Conservation (phyloP, 2,888 invertebrate genomes). For the Diplolepis rosae region DNA sequence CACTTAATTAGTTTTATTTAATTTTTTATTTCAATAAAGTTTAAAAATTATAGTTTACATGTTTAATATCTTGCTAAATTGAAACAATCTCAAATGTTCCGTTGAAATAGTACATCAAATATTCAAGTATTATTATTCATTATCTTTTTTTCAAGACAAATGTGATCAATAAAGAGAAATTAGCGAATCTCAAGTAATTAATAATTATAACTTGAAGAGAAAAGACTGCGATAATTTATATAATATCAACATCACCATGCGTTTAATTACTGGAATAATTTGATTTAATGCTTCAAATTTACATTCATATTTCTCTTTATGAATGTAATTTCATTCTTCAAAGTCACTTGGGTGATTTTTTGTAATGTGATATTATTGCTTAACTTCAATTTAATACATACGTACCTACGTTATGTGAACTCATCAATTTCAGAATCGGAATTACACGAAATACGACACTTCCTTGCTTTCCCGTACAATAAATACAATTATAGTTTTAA, state of each 20-base stretch:
- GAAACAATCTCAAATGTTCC: neutral
- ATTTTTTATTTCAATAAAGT: neutral
- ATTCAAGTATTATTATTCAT: too few relatives aligned
- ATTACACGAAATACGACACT: slow-evolving; percentile 13
- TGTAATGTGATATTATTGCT: slow-evolving; percentile 11
- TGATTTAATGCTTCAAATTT: neutral
- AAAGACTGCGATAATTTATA: neutral
- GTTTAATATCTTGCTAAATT: neutral
- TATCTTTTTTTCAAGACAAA: neutral
- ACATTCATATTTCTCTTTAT: neutral
- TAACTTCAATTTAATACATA: slow-evolving; percentile 18
- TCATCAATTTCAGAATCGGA: neutral
- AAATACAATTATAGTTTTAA: slow-evolving; percentile 2
- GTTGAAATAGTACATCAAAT: neutral
- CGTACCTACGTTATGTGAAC: neutral
- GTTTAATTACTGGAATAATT: neutral
- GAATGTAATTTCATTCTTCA: neutral
- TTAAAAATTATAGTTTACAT: neutral
- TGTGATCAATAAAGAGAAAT: neutral
- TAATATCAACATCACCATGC: neutral
- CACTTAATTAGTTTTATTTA: neutral
- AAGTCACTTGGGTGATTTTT: neutral
- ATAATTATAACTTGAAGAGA: neutral
- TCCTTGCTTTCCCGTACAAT: slow-evolving; percentile 3
- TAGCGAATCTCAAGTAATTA: neutral